Conservation (phyloP, 2,797 vertebrate species). For the Chrosomus eos region DNA sequence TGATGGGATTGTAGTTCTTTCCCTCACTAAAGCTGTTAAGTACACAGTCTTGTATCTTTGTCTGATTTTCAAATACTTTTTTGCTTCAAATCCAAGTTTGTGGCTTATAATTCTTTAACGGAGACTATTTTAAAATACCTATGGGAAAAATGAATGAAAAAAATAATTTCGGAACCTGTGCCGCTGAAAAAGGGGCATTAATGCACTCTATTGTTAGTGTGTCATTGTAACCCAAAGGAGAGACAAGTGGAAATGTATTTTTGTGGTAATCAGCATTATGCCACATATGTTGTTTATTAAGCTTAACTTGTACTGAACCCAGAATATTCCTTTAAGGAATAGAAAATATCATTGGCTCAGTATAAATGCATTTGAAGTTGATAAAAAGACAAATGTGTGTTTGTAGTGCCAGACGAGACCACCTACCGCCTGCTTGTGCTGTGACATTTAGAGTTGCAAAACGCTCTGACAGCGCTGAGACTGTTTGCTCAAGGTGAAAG, state of each 20-base stretch:
- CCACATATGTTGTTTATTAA: not conserved
- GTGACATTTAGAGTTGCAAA: constrained; percentile 18
- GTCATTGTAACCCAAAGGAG: not conserved
- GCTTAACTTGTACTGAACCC: not conserved
- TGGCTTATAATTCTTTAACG: not conserved
- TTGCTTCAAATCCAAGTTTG: not conserved
- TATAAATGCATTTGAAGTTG: constrained; percentile 13
- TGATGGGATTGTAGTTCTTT: not conserved
- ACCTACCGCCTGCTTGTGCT: constrained; percentile 5
- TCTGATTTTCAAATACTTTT: not conserved
- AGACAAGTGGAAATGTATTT: not conserved
- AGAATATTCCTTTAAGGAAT: not conserved
- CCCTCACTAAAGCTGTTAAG: not conserved
- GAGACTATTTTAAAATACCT: not conserved
- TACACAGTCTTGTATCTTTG: not conserved
- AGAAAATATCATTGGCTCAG: not conserved
- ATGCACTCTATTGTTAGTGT: not conserved
- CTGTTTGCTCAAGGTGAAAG: constrained; percentile 41
- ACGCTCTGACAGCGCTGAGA: constrained; percentile 30
- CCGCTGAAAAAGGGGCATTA: not conserved
- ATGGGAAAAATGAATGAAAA: not conserved
- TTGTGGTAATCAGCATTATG: not conserved
- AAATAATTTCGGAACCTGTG: not conserved
- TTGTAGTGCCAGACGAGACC: constrained; percentile 4
- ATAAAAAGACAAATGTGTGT: constrained; percentile 12